Evolutionary conservation across 1,140 invertebrate species (phyloP).

Genomic region (Drosophila burlai): DNA sequence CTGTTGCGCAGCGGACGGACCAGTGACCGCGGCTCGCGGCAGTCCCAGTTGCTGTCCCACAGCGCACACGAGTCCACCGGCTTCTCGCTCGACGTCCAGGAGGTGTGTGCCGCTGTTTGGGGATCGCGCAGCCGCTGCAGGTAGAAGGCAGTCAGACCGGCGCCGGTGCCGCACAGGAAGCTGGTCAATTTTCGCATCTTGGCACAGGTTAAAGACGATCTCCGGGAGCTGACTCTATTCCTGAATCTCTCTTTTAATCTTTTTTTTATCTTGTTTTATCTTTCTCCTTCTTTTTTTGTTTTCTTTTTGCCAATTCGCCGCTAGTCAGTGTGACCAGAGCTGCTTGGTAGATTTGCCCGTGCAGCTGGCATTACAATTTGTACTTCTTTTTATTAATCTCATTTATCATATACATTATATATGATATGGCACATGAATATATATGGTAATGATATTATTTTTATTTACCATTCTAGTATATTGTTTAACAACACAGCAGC

Average conservation of each 20-base stretch:
- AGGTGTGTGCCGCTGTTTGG: slow-evolving; percentile 70
- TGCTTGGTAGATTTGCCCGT: too few relatives aligned
- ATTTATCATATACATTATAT: background rate
- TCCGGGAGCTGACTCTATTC: background rate
- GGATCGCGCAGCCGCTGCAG: slow-evolving; percentile 59
- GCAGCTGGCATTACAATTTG: background rate
- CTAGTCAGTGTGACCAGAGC: slow-evolving; percentile 4
- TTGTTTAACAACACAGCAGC: background rate
- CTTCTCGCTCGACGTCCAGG: slow-evolving; percentile 89
- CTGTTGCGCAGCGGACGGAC: slow-evolving; percentile 87
- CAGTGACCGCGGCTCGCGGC: slow-evolving; percentile 90
- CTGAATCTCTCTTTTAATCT: background rate
- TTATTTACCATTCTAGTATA: background rate
- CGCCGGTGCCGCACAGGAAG: slow-evolving; percentile 70
- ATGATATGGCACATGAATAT: background rate
- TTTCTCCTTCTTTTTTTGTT: background rate
- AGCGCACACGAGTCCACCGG: slow-evolving; percentile 87
- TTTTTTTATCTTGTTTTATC: slow-evolving; percentile 6
- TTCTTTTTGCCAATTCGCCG: slow-evolving; percentile 4
- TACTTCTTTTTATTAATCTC: background rate
- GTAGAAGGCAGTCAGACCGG: slow-evolving; percentile 73
- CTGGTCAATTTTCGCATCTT: slow-evolving; percentile 70
- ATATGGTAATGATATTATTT: background rate
- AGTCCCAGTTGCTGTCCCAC: slow-evolving; percentile 96
- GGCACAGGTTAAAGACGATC: background rate